Evolutionary conservation across 2,797 vertebrate genomes (phyloP).

Genomic region (Pseudochromis fuscus): DNA sequence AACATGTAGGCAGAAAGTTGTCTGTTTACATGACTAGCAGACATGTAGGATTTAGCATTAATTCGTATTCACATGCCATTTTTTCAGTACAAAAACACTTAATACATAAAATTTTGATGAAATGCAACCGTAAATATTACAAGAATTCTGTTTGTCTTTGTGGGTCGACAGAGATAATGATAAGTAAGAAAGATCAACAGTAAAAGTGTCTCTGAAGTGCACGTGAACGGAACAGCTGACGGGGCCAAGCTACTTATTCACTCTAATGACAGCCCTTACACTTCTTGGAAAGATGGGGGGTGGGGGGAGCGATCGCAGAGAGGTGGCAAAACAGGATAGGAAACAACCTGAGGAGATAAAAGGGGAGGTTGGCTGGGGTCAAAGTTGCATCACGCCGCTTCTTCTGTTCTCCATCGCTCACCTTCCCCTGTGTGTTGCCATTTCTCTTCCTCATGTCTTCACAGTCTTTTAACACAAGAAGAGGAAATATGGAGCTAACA

Average conservation of each 20-base stretch:
- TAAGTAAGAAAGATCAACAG: slow-evolving; percentile 24
- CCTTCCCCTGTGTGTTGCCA: slow-evolving; percentile 16
- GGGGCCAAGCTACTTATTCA: slow-evolving; percentile 61
- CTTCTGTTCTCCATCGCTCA: slow-evolving; percentile 24
- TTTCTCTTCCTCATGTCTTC: slow-evolving; percentile 43
- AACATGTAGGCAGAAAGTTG: background rate
- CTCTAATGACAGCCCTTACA: slow-evolving; percentile 61
- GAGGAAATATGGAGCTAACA: slow-evolving; percentile 26
- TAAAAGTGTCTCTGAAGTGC: slow-evolving; percentile 52
- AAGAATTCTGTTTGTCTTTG: slow-evolving; percentile 2
- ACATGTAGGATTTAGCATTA: too few relatives aligned
- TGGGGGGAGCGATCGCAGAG: slow-evolving; percentile 31
- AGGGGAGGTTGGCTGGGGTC: slow-evolving; percentile 47
- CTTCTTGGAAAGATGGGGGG: slow-evolving; percentile 39
- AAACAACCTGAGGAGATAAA: slow-evolving; percentile 20
- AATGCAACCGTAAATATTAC: background rate
- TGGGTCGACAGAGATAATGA: slow-evolving; percentile 9
- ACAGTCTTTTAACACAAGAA: slow-evolving; percentile 21
- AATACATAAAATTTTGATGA: too few relatives aligned
- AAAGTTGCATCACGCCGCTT: slow-evolving; percentile 55
- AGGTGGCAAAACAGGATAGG: slow-evolving; percentile 36
- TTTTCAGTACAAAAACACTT: too few relatives aligned
- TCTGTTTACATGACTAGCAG: too few relatives aligned
- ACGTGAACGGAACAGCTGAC: slow-evolving; percentile 69
- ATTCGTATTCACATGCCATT: too few relatives aligned